Evolutionary conservation across 2,113 vertebrate species (phyloP).

Genomic region (Fregetta grallaria): DNA sequence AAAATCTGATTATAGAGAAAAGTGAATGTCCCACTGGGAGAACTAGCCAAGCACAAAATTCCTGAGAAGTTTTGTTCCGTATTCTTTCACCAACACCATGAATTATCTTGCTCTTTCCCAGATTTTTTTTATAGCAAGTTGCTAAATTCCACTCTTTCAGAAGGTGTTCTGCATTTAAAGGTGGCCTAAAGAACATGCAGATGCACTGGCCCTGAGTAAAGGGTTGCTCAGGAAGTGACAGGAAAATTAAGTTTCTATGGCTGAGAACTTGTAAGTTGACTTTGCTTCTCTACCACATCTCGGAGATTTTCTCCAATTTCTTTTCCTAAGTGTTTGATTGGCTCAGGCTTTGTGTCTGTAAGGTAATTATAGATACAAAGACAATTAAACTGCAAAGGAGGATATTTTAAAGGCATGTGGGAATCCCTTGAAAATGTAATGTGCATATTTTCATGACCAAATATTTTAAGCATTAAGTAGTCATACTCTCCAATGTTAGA

Average conservation of each 20-base stretch:
- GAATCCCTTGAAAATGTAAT: conserved; percentile 19
- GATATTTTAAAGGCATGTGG: not conserved
- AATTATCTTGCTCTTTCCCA: not conserved
- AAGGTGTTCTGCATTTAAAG: not conserved
- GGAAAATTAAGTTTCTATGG: not conserved
- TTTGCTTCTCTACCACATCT: not conserved
- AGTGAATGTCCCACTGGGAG: not conserved
- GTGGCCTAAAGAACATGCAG: not conserved
- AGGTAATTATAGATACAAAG: not conserved
- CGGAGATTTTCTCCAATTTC: not conserved
- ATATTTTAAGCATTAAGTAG: not conserved
- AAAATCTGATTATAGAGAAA: conserved; percentile 24
- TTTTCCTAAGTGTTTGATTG: not conserved
- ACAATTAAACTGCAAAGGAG: not conserved
- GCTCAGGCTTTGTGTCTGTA: not conserved
- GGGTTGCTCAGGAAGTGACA: not conserved
- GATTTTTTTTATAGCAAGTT: not conserved
- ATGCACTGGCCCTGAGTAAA: not conserved
- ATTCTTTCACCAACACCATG: not conserved
- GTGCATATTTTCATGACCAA: not conserved
- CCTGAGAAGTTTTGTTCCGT: not conserved
- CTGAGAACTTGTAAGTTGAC: not conserved
- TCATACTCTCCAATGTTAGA: not conserved
- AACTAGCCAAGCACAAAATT: conserved; percentile 4
- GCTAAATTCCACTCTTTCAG: not conserved